Evolutionary conservation across 2,113 vertebrate genomes (phyloP).

Genomic region (Panthera leo): DNA sequence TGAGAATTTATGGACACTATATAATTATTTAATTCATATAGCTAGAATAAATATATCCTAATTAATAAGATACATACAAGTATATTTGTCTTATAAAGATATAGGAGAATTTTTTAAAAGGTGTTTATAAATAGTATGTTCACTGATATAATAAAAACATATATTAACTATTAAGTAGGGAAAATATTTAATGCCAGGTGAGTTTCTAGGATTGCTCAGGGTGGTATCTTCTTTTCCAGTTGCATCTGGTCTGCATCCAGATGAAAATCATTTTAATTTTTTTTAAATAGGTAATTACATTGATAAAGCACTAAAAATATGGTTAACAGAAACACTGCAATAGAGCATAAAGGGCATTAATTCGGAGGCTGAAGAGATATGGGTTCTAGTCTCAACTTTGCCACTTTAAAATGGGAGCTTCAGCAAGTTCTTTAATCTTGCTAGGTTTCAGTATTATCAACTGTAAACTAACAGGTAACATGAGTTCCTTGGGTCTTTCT

Average conservation of each 20-base stretch:
- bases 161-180: not conserved
- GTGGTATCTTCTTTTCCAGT: not conserved
- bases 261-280: conserved; percentile 28
- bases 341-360: not conserved
- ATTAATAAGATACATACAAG: conserved; percentile 34
- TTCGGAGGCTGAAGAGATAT: not conserved
- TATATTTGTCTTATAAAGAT: not conserved
- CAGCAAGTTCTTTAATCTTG: conserved; percentile 38
- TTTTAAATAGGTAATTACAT: conserved; percentile 25
- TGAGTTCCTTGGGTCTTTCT: not conserved
- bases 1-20: conserved; percentile 4
- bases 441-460: not conserved
- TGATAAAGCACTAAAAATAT: conserved; percentile 27
- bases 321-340: not conserved
- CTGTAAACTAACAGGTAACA: not conserved
- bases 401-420: not conserved
- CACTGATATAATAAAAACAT: conserved; percentile 20
- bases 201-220: conserved; percentile 4
- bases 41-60: conserved; percentile 46
- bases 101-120: conserved; percentile 7
- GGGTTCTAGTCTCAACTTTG: not conserved
- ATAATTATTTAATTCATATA: conserved; percentile 50
- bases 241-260: not conserved
- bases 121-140: not conserved
- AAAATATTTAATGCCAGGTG: conserved; percentile 46